These are phyloP conservation scores for Melikaiella ostensackeni DNA, from an alignment of 2,888 invertebrate species.

Conservation along the genomic window DNA sequence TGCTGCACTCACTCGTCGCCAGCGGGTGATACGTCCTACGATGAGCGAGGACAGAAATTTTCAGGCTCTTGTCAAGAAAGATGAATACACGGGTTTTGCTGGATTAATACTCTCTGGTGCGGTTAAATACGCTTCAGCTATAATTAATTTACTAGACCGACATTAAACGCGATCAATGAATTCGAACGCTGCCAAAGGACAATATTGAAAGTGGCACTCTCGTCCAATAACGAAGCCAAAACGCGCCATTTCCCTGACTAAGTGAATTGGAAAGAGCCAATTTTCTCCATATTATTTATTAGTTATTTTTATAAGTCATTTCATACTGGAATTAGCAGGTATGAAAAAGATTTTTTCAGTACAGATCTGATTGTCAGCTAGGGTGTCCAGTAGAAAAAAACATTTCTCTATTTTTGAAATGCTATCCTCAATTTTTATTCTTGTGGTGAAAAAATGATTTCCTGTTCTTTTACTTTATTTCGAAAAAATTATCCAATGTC, in stretches of 20 bases:
- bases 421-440: no score
- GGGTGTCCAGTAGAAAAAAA: no score
- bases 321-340: no score
- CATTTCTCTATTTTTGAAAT: no score
- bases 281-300: no score
- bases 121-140: constrained; percentile 26
- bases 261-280: background rate
- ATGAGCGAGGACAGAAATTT: constrained; percentile 14
- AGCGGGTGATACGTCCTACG: constrained; percentile 11
- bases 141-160: constrained; percentile 25
- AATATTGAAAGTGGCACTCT: constrained; percentile 25
- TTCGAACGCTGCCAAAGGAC: constrained; percentile 17
- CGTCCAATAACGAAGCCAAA: constrained; percentile 12
- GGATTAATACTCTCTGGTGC: background rate
- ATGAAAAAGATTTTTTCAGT: no score
- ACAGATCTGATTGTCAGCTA: no score
- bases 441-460: no score
- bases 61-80: background rate
- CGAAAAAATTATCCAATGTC: no score
- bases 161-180: constrained; percentile 26
- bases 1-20: background rate
- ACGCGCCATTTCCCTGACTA: background rate
- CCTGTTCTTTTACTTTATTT: no score
- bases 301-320: no score
- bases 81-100: background rate